Evolutionary conservation across 1,140 invertebrate genomes (phyloP), one percentile per base, ranked within the genome.

Genomic region (Piezodorus guildinii): DNA sequence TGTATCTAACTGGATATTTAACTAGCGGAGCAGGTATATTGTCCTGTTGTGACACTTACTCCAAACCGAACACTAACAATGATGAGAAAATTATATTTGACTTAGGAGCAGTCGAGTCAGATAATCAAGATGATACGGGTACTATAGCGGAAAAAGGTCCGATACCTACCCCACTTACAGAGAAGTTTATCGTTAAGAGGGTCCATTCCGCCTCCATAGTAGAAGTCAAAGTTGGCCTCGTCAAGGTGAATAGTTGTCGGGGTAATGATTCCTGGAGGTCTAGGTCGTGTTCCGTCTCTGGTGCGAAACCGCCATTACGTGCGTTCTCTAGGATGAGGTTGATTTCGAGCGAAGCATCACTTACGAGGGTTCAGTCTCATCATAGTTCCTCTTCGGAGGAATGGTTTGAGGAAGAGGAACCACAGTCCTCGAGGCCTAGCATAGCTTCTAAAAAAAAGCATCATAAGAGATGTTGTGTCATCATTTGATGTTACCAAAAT

Each of bases 11-110:
- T 72, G 77, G 85, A 74, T 77, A 79, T 71, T 79, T 90, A 70
- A 78, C 80, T 73, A 76, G 77, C 71, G 81, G 86, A 71, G 80
- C 86, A 89, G 88, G 88, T 89, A 89, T 78, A 75, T 77, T 87
- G 77, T 77, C 77, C 72, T 87, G 85, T 78, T 82, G 81, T 74
- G 73, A 75, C 17, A 51, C 17, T 54, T 60, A 60, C 58, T 16
- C 58, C 58, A 60, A 43, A n/a, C 30, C 58, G 10, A 64, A 60
- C 43, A 10, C 59, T 61, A 21, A n/a, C 19, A 66, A 30, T 17
- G 60, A 63, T 17, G 34, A 59, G 21, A 63, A 58, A 19, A 62
- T 67, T 30, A 39, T 19, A 16, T 67, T 67, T 60, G 30, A 60
- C 39, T 39, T 60, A 43, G 58, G 30, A 39, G 2, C 30, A 43